Conservation (phyloP, 2,888 invertebrate species). For the Ceramica pisi region DNA sequence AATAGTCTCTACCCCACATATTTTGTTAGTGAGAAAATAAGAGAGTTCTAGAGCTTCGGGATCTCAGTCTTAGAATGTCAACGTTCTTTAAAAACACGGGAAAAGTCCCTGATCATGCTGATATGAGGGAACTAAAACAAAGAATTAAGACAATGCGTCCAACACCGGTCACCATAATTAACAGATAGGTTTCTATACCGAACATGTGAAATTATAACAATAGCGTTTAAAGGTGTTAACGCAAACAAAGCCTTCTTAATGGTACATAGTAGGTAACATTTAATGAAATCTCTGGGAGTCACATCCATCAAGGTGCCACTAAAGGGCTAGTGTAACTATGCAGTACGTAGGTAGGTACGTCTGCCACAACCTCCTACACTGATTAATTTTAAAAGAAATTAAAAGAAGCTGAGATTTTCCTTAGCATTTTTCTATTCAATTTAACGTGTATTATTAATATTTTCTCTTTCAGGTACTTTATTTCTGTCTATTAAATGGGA, state of each 20-base stretch:
- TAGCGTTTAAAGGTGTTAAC: constrained; percentile 68
- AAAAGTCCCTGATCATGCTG: not conserved
- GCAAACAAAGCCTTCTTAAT: constrained; percentile 72
- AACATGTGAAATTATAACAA: constrained; percentile 47
- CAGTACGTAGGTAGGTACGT: constrained; percentile 22
- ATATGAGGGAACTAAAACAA: not conserved
- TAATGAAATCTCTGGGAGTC: constrained; percentile 73
- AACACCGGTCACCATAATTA: constrained; percentile 33
- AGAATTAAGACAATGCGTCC: constrained; percentile 20
- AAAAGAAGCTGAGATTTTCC: not conserved
- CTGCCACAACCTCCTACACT: constrained; percentile 56
- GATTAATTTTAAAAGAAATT: constrained; percentile 59
- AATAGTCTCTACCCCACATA: no score
- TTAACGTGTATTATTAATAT: not conserved
- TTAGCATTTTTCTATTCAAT: not conserved
- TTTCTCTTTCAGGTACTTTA: not conserved
- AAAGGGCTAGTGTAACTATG: constrained; percentile 59
- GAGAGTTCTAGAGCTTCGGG: no score
- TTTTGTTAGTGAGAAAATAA: no score
- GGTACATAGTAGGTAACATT: constrained; percentile 66
- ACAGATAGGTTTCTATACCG: constrained; percentile 26
- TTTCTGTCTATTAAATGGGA: not conserved
- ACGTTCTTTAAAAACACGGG: not conserved
- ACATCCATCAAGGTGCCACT: constrained; percentile 76
- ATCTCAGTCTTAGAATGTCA: no score